Conservation (phyloP, 2,888 invertebrate species). For the Trichogramma evanescens region DNA sequence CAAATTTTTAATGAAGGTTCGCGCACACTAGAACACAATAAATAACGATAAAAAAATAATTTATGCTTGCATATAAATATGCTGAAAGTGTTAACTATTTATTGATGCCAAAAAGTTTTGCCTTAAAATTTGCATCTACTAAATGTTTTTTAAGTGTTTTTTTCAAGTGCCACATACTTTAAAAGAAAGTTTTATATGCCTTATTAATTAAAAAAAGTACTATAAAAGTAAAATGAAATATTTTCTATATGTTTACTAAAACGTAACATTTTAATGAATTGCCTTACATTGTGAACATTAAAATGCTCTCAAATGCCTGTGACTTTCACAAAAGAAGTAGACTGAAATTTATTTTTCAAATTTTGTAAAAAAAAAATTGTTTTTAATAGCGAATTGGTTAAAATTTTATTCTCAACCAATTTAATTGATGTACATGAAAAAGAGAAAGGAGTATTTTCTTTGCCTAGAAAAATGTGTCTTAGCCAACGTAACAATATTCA, state of each 20-base stretch:
- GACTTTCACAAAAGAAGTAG: not conserved
- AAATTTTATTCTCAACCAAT: not conserved
- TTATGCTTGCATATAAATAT: not conserved
- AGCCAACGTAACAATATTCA: no score
- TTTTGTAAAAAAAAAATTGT: no score
- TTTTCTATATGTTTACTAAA: not conserved
- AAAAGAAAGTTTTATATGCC: conserved; percentile 8
- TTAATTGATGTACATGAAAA: not conserved
- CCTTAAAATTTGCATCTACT: not conserved
- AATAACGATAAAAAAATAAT: not conserved
- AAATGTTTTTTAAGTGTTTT: not conserved
- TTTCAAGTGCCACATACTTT: conserved; percentile 3
- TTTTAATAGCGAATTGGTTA: no score
- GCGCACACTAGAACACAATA: not conserved
- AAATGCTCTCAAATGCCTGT: no score
- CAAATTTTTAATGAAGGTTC: conserved; percentile 1
- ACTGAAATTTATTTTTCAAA: conserved; percentile 2
- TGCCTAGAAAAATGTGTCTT: no score
- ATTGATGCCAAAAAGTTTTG: not conserved
- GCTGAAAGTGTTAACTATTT: not conserved
- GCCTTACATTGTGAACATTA: no score
- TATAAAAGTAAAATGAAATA: conserved; percentile 2
- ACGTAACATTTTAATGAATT: not conserved
- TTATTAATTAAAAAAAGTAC: conserved; percentile 4
- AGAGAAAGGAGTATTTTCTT: no score